Evolutionary conservation across 2,888 invertebrate genomes (phyloP).

Genomic region (Drosophila diplacantha): DNA sequence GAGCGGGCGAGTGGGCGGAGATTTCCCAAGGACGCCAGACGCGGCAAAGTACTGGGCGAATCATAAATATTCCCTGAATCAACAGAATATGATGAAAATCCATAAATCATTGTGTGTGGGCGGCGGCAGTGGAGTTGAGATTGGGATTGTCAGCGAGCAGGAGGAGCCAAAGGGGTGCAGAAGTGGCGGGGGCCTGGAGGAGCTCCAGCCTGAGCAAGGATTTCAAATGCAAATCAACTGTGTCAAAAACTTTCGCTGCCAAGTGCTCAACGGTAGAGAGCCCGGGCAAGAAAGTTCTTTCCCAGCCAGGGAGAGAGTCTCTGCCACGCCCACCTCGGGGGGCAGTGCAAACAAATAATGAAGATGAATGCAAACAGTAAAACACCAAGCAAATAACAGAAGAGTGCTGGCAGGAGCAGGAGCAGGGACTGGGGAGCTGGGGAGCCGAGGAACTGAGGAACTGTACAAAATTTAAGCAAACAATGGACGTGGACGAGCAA

Average conservation of each 20-base stretch:
- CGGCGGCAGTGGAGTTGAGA: conserved; percentile 13
- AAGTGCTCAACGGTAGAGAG: conserved; percentile 58
- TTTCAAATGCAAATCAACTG: conserved; percentile 73
- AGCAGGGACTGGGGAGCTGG: background rate
- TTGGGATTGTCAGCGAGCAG: conserved; percentile 3
- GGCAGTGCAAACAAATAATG: conserved; percentile 71
- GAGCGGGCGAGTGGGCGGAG: conserved; percentile 1
- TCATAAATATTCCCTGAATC: conserved; percentile 75
- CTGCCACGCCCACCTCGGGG: conserved; percentile 44
- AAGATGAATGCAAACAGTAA: conserved; percentile 72
- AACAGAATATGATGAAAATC: conserved; percentile 76
- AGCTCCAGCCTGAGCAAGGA: conserved; percentile 51
- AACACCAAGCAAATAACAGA: conserved; percentile 69
- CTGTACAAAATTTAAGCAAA: conserved; percentile 68
- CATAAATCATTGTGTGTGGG: conserved; percentile 71
- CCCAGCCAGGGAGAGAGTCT: conserved; percentile 18
- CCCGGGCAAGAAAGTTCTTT: conserved; percentile 15
- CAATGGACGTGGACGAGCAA: conserved; percentile 55
- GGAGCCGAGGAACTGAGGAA: conserved; percentile 39
- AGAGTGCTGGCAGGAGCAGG: conserved; percentile 37
- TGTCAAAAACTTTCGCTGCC: conserved; percentile 68
- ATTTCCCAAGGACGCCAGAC: conserved; percentile 33
- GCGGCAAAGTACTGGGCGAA: conserved; percentile 49
- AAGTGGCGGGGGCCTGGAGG: background rate
- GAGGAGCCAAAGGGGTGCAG: background rate